These are phyloP conservation scores for Limosa lapponica DNA, from an alignment of 2,797 vertebrate genomes.

Conservation along the genomic window DNA sequence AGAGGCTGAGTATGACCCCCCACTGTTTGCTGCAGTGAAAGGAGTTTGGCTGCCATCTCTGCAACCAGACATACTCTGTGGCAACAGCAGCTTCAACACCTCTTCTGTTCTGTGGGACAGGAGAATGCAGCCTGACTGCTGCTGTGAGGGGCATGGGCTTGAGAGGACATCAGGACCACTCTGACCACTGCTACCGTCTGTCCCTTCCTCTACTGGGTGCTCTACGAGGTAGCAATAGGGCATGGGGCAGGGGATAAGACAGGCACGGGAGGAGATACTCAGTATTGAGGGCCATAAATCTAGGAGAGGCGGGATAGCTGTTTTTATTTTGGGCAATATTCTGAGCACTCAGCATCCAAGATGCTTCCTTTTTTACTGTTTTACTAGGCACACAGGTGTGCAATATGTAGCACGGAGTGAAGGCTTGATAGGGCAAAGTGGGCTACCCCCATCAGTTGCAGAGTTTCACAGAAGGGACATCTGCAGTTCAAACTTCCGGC, in stretches of 20 bases:
- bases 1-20: neutral
- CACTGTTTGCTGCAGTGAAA: neutral
- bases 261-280: neutral
- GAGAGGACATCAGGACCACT: neutral
- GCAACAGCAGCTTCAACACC: neutral
- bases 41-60: neutral
- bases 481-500: neutral
- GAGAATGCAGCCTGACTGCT: neutral
- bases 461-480: neutral
- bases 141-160: neutral
- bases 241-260: neutral
- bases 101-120: neutral
- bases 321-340: neutral
- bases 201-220: neutral
- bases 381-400: neutral
- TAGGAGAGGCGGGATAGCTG: neutral
- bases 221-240: neutral
- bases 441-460: neutral
- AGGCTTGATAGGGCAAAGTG: neutral
- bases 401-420: neutral
- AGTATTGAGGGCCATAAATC: neutral
- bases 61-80: neutral
- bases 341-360: fast-evolving
- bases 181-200: neutral
- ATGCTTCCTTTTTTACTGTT: neutral